Evolutionary conservation across 2,888 invertebrate genomes (phyloP).

Genomic region (Poecilobothrus nobilitatus): DNA sequence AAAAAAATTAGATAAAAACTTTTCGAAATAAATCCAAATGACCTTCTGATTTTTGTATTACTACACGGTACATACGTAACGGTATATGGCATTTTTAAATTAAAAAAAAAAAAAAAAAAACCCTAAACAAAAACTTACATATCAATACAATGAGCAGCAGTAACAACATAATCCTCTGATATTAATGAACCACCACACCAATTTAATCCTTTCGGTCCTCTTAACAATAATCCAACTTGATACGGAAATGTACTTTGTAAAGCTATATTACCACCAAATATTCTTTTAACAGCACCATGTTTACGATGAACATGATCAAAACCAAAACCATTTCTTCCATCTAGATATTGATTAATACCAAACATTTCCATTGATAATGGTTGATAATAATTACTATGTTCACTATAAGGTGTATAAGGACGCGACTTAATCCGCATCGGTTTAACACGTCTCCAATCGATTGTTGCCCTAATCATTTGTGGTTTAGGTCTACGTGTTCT

Average conservation of each 20-base stretch:
- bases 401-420: not conserved
- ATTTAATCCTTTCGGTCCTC: slow-evolving; percentile 13
- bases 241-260: slow-evolving; percentile 32
- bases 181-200: slow-evolving; percentile 42
- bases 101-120: too few species aligned
- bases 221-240: slow-evolving; percentile 33
- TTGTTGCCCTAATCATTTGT: slow-evolving; percentile 22
- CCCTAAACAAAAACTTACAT: slow-evolving; percentile 30
- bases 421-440: slow-evolving; percentile 38
- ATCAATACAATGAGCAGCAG: slow-evolving; percentile 41
- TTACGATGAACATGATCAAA: slow-evolving; percentile 12
- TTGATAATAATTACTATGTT: not conserved
- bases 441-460: slow-evolving; percentile 39
- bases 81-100: too few species aligned
- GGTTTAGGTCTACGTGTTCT: not conserved
- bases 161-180: slow-evolving; percentile 37
- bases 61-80: too few species aligned
- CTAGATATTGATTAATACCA: not conserved
- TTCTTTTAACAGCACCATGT: slow-evolving; percentile 18
- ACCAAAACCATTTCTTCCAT: not conserved
- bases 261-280: slow-evolving; percentile 21
- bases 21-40: too few species aligned
- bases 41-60: too few species aligned
- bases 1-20: too few species aligned
- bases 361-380: not conserved